Evolutionary conservation across 2,113 vertebrate species (phyloP).

Genomic region (Lophochroa leadbeateri): DNA sequence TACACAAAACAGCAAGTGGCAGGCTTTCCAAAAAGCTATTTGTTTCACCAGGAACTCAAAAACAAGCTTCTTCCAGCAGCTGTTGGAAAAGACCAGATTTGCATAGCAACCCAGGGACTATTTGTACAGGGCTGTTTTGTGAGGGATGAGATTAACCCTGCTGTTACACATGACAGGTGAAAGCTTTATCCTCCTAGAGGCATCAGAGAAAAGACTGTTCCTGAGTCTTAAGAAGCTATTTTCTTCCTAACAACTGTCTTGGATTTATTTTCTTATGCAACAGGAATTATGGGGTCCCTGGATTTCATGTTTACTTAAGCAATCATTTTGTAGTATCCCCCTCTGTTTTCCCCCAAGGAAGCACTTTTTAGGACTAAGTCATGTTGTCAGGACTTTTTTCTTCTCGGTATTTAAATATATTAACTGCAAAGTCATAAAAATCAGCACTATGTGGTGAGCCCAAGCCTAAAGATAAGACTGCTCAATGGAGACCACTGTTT

Average conservation of each 20-base stretch:
- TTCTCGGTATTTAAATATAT: not conserved
- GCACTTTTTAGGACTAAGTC: not conserved
- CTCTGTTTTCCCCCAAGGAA: not conserved
- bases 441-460: not conserved
- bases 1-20: slow-evolving; percentile 48
- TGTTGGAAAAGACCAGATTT: slow-evolving; percentile 49
- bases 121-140: slow-evolving; percentile 1
- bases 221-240: not conserved
- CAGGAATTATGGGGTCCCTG: not conserved
- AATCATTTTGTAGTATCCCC: not conserved
- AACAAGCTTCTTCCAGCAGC: slow-evolving; percentile 18
- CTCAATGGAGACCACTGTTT: slow-evolving; percentile 36
- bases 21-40: slow-evolving; percentile 50
- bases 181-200: not conserved
- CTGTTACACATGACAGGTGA: not conserved
- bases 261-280: not conserved
- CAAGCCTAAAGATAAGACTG: not conserved
- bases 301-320: not conserved
- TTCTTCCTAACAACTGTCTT: not conserved
- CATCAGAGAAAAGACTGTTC: not conserved
- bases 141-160: not conserved
- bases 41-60: slow-evolving; percentile 50
- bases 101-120: not conserved
- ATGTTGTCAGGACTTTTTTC: not conserved
- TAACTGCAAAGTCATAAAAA: not conserved